Conservation (phyloP, 2,888 invertebrate genomes). For the Melieria crassipennis region DNA sequence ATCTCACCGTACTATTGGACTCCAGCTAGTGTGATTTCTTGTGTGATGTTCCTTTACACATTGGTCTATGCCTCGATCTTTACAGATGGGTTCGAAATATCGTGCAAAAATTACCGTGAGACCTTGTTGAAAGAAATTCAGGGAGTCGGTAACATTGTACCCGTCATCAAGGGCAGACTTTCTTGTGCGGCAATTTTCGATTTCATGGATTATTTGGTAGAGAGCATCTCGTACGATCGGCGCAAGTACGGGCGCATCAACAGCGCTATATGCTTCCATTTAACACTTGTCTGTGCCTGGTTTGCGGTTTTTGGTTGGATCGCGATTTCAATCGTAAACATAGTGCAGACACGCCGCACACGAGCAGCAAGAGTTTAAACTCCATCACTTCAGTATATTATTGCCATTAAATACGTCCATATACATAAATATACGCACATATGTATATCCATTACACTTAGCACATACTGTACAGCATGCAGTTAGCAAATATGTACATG, state of each 20-base stretch:
- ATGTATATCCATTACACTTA: no score
- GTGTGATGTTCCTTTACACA: conserved; percentile 73
- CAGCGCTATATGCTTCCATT: conserved; percentile 74
- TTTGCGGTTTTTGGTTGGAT: conserved; percentile 71
- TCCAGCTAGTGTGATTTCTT: conserved; percentile 71
- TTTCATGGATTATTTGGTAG: conserved; percentile 85
- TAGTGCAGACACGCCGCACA: conserved; percentile 67
- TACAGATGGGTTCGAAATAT: conserved; percentile 77
- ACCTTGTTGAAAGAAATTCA: conserved; percentile 71
- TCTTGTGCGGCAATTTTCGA: conserved; percentile 80
- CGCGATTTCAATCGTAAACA: conserved; percentile 67
- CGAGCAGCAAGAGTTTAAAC: conserved; percentile 45
- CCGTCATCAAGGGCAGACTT: conserved; percentile 68
- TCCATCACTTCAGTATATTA: no score
- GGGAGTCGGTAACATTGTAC: conserved; percentile 64
- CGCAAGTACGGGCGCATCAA: conserved; percentile 77
- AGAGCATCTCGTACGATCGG: conserved; percentile 72
- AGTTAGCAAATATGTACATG: no score
- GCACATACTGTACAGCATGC: no score
- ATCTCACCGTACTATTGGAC: conserved; percentile 78
- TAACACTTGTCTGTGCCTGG: conserved; percentile 75
- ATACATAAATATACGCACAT: no score
- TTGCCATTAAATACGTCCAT: no score
- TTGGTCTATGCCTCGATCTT: conserved; percentile 76
- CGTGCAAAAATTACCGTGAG: conserved; percentile 80